These are phyloP conservation scores for Procavia capensis DNA, from an alignment of 2,113 vertebrate genomes.

Conservation along the genomic window DNA sequence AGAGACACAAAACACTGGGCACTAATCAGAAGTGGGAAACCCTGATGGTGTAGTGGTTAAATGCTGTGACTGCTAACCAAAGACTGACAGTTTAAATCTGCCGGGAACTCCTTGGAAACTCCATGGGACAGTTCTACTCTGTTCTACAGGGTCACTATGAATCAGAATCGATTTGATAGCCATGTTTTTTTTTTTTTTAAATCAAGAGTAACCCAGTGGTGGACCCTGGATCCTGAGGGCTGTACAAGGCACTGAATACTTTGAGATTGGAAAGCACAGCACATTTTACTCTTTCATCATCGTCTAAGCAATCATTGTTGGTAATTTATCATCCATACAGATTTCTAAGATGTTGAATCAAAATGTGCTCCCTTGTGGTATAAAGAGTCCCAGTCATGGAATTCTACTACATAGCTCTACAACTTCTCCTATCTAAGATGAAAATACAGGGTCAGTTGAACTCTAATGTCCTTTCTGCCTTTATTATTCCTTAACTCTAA, in stretches of 20 bases:
- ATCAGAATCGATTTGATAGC: too few species aligned
- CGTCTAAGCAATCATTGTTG: background rate
- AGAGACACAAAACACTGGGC: background rate
- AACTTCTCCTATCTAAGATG: background rate
- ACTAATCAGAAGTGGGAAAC: too few species aligned
- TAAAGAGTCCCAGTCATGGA: background rate
- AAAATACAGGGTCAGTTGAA: background rate
- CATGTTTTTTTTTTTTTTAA: too few species aligned
- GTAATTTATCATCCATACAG: background rate
- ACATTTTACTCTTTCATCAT: background rate
- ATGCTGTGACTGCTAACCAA: too few species aligned
- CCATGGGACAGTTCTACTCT: too few species aligned
- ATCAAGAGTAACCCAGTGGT: accelerated
- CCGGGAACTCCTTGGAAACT: too few species aligned
- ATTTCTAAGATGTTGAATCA: background rate
- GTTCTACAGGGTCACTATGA: too few species aligned
- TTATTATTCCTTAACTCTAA: background rate
- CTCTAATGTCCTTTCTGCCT: background rate
- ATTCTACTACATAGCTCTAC: background rate
- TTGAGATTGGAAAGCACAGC: background rate
- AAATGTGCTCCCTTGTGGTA: constrained; percentile 15
- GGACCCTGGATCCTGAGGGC: too few species aligned
- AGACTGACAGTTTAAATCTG: too few species aligned
- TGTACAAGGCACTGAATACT: background rate
- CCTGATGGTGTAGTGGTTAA: too few species aligned